Evolutionary conservation across 2,113 vertebrate species (phyloP), one percentile per base, ranked within the genome.

Genomic region (Trogon surrucura): DNA sequence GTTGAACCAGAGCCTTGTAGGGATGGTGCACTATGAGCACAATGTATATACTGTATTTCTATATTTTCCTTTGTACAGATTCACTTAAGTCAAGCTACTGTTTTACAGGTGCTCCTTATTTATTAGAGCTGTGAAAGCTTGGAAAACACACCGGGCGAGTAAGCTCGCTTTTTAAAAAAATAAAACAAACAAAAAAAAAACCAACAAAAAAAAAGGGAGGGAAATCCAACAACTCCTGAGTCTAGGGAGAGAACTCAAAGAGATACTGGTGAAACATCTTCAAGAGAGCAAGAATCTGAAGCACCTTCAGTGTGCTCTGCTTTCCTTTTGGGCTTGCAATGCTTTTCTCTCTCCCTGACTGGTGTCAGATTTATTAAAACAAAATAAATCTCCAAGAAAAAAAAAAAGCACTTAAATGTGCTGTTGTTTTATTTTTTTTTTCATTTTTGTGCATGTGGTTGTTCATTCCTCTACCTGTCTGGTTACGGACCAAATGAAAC

Each of bases 41-140:
- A 93, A 96, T 98, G 98, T 98, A 98, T 97, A 98, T 98, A 98
- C 97, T 98, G 98, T 98, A 98, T 98, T 98, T 98, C 98, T 98
- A 98, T 97, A 97, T 97, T 97, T 98, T 98, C 97, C 98, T 98
- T 98, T 98, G 98, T 98, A 98, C 98, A 98, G 97, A 98, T 97
- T 98, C 98, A 98, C 97, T 97, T 98, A 91, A 96, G 98, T 98
- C 97, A 98, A 98, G 98, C 98, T 98, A 98, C 98, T 98, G 98
- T 98, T 98, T 98, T 97, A 97, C 98, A 98, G 98, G 97, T 98
- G 98, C 98, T 98, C 97, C 98, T 98, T 98, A 98, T 98, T 98
- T 98, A 98, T 98, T 98, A 98, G 98, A 98, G 98, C 98, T 97
- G 97, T 96, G 98, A 98, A 97, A 97, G 98, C 97, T 98, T 98